Base-by-base conservation (phyloP, 2,113 vertebrate species). In the Ciconia maguari region DNA sequence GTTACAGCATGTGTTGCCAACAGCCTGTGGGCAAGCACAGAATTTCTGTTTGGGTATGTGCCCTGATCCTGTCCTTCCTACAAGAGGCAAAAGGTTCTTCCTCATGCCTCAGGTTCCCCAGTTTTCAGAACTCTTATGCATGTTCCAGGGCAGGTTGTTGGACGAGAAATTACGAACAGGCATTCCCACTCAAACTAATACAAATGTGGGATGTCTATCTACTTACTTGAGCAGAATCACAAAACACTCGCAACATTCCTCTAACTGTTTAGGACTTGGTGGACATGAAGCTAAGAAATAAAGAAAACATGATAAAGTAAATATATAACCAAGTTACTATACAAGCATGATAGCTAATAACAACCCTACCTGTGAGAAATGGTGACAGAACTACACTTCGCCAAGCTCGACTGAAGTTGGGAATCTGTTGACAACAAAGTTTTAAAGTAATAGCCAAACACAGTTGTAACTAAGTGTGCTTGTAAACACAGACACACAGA, bases 191-290 rank as follows among this genome's bases (percentile, higher is more conserved):
- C 25, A 36, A 49, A 24, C 46, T 7, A n/a, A 60, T 12, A 21
- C 6, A n/a, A 21, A 8, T 1, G 16, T 22, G 42, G n/a, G 32
- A 58, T 36, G 54, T 46, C 14, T 14, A 22, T 44, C 62, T 87
- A 96, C 99, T 91, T 98, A 99, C 99, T 98, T 99, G n/a, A 99
- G 98, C 27, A 99, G 96, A 32, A 98, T 97, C 78, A 98, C 87
- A 92, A 99, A 99, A 66, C 98, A 98, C 96, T 98, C 97, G 18
- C 98, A 97, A 85, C 99, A 99, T n/a, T 98, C 99, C n/a, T 98
- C 95, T 55, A 99, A 90, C 71, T 99, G 99, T 38, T 94, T 97
- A 22, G 98, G 98, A 46, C 98, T 99, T 2, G 98, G 97, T 42
- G 99, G 99, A 87, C 98, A 97, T 8, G 99, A 99, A 42, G 98